A percentile compares a stretch with the other conserved stretches of the same genome.
Conservation (phyloP, 1,140 invertebrate species). For the Drosophila sechellia region DNA sequence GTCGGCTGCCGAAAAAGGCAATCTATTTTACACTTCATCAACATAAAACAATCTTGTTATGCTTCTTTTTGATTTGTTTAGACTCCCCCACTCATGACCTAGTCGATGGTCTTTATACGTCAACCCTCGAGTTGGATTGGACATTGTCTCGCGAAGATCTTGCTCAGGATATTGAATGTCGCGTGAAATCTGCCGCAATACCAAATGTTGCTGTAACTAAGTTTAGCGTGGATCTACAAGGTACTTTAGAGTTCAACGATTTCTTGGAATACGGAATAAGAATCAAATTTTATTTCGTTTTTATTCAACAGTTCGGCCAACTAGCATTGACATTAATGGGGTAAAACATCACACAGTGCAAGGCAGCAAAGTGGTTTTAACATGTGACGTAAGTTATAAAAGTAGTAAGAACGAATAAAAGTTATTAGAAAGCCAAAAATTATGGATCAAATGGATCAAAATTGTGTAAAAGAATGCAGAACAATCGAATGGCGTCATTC, state of each 20-base stretch:
- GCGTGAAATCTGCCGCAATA: conserved; percentile 90
- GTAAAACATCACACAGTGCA: conserved; percentile 90
- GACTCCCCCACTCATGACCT: conserved; percentile 81
- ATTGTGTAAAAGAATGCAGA: no score
- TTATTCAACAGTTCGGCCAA: conserved; percentile 88
- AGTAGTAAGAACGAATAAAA: background rate
- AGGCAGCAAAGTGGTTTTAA: conserved; percentile 90
- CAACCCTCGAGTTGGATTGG: conserved; percentile 88
- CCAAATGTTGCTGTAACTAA: conserved; percentile 85
- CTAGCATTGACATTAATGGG: conserved; percentile 90
- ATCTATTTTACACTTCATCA: no score
- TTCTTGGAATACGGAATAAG: no score
- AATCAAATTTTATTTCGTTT: background rate
- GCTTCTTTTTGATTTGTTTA: conserved; percentile 13
- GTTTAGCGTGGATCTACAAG: conserved; percentile 92
- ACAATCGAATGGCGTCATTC: no score
- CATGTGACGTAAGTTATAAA: conserved; percentile 87
- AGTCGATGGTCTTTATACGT: conserved; percentile 87
- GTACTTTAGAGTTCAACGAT: conserved; percentile 84
- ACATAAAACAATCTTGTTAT: background rate
- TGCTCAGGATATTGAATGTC: conserved; percentile 90
- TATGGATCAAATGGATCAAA: no score
- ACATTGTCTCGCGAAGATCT: conserved; percentile 91
- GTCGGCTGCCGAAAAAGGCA: no score
- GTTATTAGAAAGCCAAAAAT: no score